Base-by-base conservation (phyloP, 2,888 invertebrate genomes). In the Capitulum mitella region DNA sequence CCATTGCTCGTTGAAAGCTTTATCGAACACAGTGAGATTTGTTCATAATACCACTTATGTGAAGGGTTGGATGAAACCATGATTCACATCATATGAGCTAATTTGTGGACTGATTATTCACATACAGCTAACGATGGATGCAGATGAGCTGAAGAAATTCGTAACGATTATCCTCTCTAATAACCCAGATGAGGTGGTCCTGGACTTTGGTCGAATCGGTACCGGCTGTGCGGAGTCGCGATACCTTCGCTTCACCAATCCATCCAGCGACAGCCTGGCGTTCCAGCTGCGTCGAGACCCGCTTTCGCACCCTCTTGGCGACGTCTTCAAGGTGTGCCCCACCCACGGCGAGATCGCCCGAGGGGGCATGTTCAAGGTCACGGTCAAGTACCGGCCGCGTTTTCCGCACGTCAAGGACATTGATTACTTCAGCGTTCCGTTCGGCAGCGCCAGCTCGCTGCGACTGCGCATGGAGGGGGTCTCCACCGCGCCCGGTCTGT, bases 321-420 rank as follows among this genome's bases (percentile, higher is more conserved):
- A 70, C 22, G 37, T 37, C 5, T 70, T 70, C 37, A 70, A 70
- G 29, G 34, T 70, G 37, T 70, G 70, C 22, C 70, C 70, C 2
- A 8, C 34, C 22, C 37, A 37, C 16, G 70, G 70, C 37, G 70
- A 70, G 70, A 22, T 70, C 6, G 22, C 37, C 22, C 19, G 19
- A 5, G 70, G 70, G 22, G 70, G 32, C 34, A 8, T 37, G 1
- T 22, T 16, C 70, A 70, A 32, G 16, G 37, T 70, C 19, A 70
- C 37, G 22, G 70, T 70, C 26, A 70, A 70, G 26, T 70, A 70
- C 70, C 70, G 70, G 29, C 70, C 70, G 16, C 70, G 70, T 5
- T 70, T 70, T 10, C 70, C 70, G 26, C 37, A 70, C 22, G 34
- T 70, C 37, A 70, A 37, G 16, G 70, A 70, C 70, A 70, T 70